phyloP scores from a whole-genome alignment of 2,888 invertebrate species.

The Glaucopsyche alexis region DNA sequence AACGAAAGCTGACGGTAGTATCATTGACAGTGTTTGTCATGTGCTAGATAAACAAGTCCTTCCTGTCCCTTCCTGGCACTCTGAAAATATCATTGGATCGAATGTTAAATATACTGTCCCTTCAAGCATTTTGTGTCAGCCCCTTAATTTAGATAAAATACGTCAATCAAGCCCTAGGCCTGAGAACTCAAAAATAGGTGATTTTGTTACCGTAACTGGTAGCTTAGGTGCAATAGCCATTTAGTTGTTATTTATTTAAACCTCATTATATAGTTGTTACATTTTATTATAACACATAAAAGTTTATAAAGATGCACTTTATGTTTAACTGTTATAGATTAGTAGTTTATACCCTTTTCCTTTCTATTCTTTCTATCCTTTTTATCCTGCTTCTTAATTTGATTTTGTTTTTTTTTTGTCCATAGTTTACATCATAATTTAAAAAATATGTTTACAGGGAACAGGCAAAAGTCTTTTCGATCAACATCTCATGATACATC shows the following conservation, averaged over 20 bases:
- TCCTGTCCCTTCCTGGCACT: slow-evolving; percentile 65
- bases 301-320: no score
- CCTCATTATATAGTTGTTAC: no score
- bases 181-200: slow-evolving; percentile 10
- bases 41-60: slow-evolving; percentile 64
- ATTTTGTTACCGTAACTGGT: background rate
- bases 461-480: slow-evolving; percentile 45
- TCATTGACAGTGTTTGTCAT: slow-evolving; percentile 55
- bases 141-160: background rate
- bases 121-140: background rate
- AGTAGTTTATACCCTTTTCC: no score
- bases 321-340: no score
- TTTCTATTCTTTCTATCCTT: background rate
- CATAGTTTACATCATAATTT: background rate
- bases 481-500: slow-evolving; percentile 43
- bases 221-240: background rate
- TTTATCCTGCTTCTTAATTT: background rate
- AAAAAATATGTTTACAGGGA: slow-evolving; percentile 42
- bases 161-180: background rate
- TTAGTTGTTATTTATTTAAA: no score
- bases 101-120: slow-evolving; percentile 36
- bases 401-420: background rate
- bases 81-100: slow-evolving; percentile 50
- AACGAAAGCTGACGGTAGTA: slow-evolving; percentile 59
- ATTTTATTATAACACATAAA: no score